Percentiles rank a stretch among this genome's conserved stretches.
These are phyloP conservation scores for Leptopilina boulardi DNA, from an alignment of 1,140 invertebrate genomes.

Conservation along the genomic window DNA sequence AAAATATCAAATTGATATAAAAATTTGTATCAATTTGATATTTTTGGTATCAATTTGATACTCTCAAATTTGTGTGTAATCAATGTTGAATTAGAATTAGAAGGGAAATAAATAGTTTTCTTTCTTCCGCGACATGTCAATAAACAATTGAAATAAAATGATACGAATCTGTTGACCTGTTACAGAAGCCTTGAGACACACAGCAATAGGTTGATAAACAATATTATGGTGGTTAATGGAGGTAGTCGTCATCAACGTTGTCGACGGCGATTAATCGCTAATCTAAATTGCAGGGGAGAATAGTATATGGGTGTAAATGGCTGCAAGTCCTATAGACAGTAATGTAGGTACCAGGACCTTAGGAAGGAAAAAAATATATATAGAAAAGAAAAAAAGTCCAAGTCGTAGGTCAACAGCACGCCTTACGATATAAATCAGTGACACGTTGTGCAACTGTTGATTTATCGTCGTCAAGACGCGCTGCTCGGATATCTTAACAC, in stretches of 20 bases:
- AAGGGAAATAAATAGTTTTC: no score
- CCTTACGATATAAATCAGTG: slow-evolving; percentile 49
- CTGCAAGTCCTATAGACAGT: not conserved
- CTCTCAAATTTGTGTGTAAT: no score
- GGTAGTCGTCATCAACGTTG: slow-evolving; percentile 45
- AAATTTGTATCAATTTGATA: no score
- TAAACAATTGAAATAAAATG: no score
- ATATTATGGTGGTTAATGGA: no score
- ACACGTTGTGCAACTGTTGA: slow-evolving; percentile 52
- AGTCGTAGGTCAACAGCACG: slow-evolving; percentile 49
- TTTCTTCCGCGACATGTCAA: no score
- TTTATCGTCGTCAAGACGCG: slow-evolving; percentile 49
- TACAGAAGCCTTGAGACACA: no score
- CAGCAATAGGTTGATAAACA: no score
- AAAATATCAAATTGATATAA: no score
- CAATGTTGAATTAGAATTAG: no score
- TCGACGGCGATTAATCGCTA: slow-evolving; percentile 54
- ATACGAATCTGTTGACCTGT: no score
- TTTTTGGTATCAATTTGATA: no score
- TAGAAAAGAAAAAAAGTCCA: slow-evolving; percentile 1
- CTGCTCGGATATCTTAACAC: slow-evolving; percentile 19
- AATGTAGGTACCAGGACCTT: slow-evolving; percentile 6
- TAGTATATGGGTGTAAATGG: not conserved
- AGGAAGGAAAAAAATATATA: not conserved
- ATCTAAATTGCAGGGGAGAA: slow-evolving; percentile 55